Evolutionary conservation across 2,113 vertebrate genomes (phyloP).

Genomic region (Tonatia bakeri): DNA sequence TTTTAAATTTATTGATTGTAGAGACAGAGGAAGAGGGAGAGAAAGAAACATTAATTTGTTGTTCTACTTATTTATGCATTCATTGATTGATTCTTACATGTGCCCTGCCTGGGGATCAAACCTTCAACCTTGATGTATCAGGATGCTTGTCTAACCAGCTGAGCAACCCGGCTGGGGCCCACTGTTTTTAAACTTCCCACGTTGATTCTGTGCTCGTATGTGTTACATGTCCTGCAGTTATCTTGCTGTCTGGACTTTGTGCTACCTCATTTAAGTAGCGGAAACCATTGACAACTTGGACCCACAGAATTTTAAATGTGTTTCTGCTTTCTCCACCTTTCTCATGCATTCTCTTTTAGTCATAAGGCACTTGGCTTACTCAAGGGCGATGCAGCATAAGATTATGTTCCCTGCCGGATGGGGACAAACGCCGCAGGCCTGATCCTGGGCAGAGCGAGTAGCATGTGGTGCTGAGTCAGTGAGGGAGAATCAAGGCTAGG

Average conservation of each 20-base stretch:
- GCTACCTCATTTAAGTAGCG: not conserved
- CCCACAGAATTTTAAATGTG: not conserved
- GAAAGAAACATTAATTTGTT: too few species aligned
- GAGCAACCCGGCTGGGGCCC: too few species aligned
- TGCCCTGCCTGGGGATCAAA: too few species aligned
- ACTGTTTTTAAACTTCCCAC: not conserved
- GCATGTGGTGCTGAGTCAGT: not conserved
- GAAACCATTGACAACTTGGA: not conserved
- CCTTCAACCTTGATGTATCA: too few species aligned
- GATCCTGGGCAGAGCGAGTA: not conserved
- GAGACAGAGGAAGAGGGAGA: too few species aligned
- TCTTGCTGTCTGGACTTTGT: not conserved
- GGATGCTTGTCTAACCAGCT: too few species aligned
- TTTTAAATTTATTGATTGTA: too few species aligned
- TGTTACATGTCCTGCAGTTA: not conserved
- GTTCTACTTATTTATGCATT: too few species aligned
- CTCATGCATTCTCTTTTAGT: not conserved
- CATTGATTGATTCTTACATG: too few species aligned
- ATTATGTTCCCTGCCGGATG: not conserved
- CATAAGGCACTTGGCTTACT: not conserved
- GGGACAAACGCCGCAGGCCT: not conserved
- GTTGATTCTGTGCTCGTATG: not conserved
- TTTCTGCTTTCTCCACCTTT: constrained; percentile 9
- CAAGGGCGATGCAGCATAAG: not conserved
- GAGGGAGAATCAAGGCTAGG: not conserved